Base-by-base conservation (phyloP, 2,797 vertebrate species). In the Babyrousa celebensis region DNA sequence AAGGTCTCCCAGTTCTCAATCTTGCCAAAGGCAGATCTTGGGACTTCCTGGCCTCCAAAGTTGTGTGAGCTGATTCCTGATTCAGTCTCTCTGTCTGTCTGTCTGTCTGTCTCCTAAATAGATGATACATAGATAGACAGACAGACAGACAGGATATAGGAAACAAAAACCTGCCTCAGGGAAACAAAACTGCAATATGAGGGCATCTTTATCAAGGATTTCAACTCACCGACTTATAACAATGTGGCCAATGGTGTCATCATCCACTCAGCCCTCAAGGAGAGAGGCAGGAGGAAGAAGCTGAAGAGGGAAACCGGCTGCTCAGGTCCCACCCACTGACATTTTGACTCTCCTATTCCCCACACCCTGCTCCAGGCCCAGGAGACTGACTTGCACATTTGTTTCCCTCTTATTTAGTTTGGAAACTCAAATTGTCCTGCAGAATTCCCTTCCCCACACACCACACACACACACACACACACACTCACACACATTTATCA, bases 141-240 rank as follows among this genome's bases (percentile, higher is more conserved):
- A 48, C 9, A 48, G 23, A 62, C 4, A 62, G 52, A 12, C 1
- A 77, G 18, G 52, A 10, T 18, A 78, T 9, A 29, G 12, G 52
- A 48, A 48, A 48, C 43, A 48, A 48, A 48, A 48, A 48, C 29
- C 32, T 29, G n/a, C 20, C 18, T 15, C 52, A 32, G 75, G 18
- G 20, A 56, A 78, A 56, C 29, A 32, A 78, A 78, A 78, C 52
- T 56, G 52, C n/a, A 78, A 12, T 56, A 56, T 32, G n/a, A 99
- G 99, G 99, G 99, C n/a, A 99, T 99, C 98, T 99, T 99, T 98
- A 99, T 99, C 98, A 99, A 99, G 97, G 99, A 99, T 97, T 99
- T 99, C 12, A 99, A 99, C 98, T 99, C 99, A 0, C 98, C 99
- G 99, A 99, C 99, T 43, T 99, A 99, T 97, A 99, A 99, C 98